Conservation (phyloP, 1,140 invertebrate species). For the Phymastichus coffea region DNA sequence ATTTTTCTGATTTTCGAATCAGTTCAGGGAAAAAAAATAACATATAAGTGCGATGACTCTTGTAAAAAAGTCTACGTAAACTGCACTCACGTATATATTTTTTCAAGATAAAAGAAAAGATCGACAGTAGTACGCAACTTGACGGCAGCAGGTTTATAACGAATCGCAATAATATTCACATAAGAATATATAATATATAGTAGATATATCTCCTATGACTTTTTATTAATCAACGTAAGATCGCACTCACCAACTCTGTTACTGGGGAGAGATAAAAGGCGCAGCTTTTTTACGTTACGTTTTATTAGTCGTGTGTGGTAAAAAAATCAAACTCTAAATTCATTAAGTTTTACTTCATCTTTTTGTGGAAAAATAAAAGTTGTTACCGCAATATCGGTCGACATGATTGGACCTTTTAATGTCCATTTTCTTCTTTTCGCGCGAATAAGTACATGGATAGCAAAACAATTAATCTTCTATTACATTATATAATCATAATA, state of each 20-base stretch:
- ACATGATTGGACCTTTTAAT: conserved; percentile 8
- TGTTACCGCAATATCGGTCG: no score
- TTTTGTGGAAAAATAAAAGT: conserved; percentile 14
- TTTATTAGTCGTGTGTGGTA: not conserved
- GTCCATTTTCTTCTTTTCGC: conserved; percentile 1
- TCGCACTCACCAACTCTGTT: not conserved
- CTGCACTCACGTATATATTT: no score
- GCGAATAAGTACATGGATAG: conserved; percentile 12
- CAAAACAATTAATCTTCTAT: conserved; percentile 7
- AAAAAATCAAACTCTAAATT: conserved; percentile 7
- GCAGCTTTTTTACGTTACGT: not conserved
- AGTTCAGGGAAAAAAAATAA: not conserved
- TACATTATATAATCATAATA: conserved; percentile 7
- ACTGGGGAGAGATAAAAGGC: not conserved
- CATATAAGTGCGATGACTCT: no score
- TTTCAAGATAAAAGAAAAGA: no score
- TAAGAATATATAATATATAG: no score
- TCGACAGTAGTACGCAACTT: not conserved
- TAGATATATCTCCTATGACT: not conserved
- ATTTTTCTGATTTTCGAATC: conserved; percentile 6
- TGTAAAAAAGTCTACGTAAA: no score
- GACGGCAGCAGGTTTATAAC: conserved; percentile 1
- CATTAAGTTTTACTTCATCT: conserved; percentile 19
- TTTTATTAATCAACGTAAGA: not conserved
- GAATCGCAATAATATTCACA: conserved; percentile 7